Percentiles rank a stretch among this genome's conserved stretches.
These are phyloP conservation scores for Marmota monax DNA, from an alignment of 2,113 vertebrate species.

Conservation along the genomic window DNA sequence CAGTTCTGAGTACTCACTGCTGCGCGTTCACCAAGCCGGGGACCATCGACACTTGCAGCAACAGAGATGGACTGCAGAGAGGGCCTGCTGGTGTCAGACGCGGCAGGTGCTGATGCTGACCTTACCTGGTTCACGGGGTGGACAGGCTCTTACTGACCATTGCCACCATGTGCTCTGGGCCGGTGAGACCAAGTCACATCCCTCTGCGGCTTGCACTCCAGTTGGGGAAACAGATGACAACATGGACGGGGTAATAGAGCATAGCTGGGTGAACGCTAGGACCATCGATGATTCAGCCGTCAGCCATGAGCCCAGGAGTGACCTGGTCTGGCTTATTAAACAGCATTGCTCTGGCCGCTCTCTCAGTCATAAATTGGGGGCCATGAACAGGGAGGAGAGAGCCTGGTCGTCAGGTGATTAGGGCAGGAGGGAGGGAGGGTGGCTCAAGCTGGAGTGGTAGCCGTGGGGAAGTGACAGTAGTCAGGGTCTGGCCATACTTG, in stretches of 20 bases:
- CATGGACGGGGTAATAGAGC: accelerated
- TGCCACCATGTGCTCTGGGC: accelerated
- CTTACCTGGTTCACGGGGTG: accelerated
- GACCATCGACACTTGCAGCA: accelerated
- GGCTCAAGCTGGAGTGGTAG: not conserved
- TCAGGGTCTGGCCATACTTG: not conserved
- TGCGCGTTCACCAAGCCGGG: not conserved
- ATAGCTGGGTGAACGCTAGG: not conserved
- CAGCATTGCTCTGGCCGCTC: not conserved
- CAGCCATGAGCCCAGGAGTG: not conserved
- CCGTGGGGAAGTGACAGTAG: accelerated
- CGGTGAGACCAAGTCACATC: not conserved
- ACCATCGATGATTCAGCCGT: no score
- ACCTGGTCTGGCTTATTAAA: not conserved
- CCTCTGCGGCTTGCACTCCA: not conserved
- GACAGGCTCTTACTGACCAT: not conserved
- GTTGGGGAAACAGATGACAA: not conserved
- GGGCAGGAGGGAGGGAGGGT: not conserved
- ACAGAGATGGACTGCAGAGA: not conserved
- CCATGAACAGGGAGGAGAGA: not conserved
- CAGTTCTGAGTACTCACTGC: not conserved
- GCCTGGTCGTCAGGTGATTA: not conserved
- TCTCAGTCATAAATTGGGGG: not conserved
- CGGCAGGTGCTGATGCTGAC: not conserved
- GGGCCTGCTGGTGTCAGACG: not conserved